phyloP scores from a whole-genome alignment of 2,113 vertebrate genomes.

The Burhinus oedicnemus region DNA sequence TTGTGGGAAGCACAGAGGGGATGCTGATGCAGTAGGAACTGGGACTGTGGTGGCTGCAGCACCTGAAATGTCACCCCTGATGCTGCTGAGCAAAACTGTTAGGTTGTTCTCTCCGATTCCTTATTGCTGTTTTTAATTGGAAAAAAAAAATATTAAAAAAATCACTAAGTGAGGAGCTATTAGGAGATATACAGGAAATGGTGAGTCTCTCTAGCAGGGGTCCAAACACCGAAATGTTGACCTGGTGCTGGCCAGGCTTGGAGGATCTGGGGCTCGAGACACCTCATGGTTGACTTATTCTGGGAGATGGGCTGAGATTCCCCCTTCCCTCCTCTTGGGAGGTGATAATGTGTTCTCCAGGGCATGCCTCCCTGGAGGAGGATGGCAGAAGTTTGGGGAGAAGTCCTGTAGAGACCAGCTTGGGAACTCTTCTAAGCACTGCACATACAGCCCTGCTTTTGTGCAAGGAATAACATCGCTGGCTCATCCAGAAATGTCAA shows the following conservation, averaged over 20 bases:
- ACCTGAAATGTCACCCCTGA: neutral
- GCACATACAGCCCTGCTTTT: neutral
- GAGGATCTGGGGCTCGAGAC: neutral
- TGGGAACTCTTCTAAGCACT: neutral
- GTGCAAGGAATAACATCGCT: neutral
- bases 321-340: neutral
- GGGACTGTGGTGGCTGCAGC: neutral
- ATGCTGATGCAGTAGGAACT: neutral
- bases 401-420: neutral
- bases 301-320: neutral
- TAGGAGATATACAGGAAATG: neutral
- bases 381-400: neutral
- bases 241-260: neutral
- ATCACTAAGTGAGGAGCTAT: neutral
- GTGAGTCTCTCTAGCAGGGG: neutral
- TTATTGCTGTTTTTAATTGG: neutral
- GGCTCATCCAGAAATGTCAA: neutral
- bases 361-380: neutral
- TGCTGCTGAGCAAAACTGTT: neutral
- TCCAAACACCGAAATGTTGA: neutral
- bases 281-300: neutral
- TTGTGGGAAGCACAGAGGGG: neutral
- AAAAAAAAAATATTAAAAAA: neutral
- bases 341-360: rapidly evolving
- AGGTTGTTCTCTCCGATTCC: neutral